These are phyloP conservation scores for Drosophila chauvacae DNA, from an alignment of 1,140 invertebrate species.

Conservation along the genomic window DNA sequence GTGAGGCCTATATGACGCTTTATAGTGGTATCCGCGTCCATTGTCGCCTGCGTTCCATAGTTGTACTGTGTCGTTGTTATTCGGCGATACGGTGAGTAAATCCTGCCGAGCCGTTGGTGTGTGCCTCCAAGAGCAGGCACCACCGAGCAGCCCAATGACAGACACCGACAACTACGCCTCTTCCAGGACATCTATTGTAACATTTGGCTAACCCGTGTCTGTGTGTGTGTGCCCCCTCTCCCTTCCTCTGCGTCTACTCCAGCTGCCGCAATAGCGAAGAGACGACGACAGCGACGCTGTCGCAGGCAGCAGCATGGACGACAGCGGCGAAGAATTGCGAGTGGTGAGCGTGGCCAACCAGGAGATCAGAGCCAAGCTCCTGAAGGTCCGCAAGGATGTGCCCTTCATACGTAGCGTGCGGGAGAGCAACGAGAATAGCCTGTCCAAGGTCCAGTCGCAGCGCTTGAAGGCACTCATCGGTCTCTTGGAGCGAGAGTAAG, in stretches of 20 bases:
- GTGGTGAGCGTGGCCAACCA: neutral
- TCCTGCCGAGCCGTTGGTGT: neutral
- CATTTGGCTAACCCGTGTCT: neutral
- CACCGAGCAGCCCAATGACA: too few relatives aligned
- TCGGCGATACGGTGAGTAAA: neutral
- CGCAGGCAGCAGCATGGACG: constrained; percentile 30
- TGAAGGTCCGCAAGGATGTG: constrained; percentile 25
- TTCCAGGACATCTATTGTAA: neutral
- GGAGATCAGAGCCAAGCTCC: constrained; percentile 15
- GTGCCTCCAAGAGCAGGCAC: neutral
- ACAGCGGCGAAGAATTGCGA: neutral
- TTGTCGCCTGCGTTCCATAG: neutral
- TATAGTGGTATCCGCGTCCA: neutral
- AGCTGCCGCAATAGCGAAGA: neutral
- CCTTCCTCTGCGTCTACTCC: neutral
- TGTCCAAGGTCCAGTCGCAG: constrained; percentile 28
- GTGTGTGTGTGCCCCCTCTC: too few relatives aligned
- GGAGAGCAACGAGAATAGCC: neutral
- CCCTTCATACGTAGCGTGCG: constrained; percentile 49
- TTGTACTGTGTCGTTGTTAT: neutral
- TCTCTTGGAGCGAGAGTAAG: constrained; percentile 54
- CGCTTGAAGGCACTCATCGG: constrained; percentile 31
- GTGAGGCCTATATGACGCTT: neutral
- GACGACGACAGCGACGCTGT: neutral
- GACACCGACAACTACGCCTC: neutral